Base-by-base conservation (phyloP, 1,140 invertebrate genomes). In the Cotesia typhae region DNA sequence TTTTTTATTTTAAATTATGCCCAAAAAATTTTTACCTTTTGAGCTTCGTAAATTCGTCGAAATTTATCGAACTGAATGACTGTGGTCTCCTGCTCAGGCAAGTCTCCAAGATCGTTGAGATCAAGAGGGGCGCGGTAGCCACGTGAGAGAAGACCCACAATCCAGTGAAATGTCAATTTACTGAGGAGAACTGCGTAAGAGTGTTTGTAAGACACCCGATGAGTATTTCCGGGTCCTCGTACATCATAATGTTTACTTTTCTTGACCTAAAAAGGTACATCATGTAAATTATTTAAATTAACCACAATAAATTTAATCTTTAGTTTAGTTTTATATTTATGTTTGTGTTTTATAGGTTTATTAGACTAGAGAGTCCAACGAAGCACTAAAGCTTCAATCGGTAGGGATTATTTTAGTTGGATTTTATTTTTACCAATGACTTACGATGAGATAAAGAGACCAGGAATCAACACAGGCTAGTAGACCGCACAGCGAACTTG, bases 101-200 rank as follows among this genome's bases (percentile, higher is more conserved):
- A 85, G 52, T 89, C 83, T 4, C 93, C 93, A 4, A 95, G 87
- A 83, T 94, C 90, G 69, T 91, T 88, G 51, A 90, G 81, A 76
- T 94, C 91, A 12, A 94, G 81, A 0, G 92, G 90, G 20, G 85
- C 85, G 59, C 87, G 87, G 80, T 91, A 94, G 35, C 94, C 93
- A 72, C 89, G 84, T 71, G 88, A 86, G 2, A 96, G 80, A 2
- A 95, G 81, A 4, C 89, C 85, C 57, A 90, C 91, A 28, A 95
- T 82, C 94, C 94, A 96, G 83, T 90, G 94, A 81, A 94, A 96
- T 12, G 92, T 91, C 52, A 92, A 88, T 83, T 91, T 92, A 38
- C 77, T 75, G 14, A 83, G 61, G 37, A 83, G 78, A 4, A 79
- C 60, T 4, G 79, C 75, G 7, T 65, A 41, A 5, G 65, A 65